These are phyloP conservation scores for Caenorhabditis auriculariae DNA, from an alignment of 2,888 invertebrate genomes.

Conservation along the genomic window DNA sequence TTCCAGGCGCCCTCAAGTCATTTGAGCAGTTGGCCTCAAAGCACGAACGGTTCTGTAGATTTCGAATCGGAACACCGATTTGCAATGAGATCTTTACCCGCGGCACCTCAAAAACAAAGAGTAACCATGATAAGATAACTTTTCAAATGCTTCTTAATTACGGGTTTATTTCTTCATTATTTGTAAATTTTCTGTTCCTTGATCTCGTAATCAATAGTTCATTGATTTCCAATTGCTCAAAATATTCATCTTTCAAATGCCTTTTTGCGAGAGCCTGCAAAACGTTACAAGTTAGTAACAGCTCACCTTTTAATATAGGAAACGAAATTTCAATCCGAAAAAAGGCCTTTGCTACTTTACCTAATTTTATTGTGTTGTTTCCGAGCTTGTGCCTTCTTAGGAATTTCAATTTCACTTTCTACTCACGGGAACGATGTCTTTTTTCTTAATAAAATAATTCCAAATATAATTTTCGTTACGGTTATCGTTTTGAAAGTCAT, in stretches of 20 bases:
- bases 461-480: background rate
- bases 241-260: background rate
- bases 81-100: conserved; percentile 46
- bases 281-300: too few relatives aligned
- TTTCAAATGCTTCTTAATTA: background rate
- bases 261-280: background rate
- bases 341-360: too few relatives aligned
- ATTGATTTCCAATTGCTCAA: background rate
- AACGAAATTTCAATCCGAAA: too few relatives aligned
- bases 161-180: background rate
- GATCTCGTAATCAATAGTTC: background rate
- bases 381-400: conserved; percentile 7
- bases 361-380: conserved; percentile 1
- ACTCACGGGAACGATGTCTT: background rate
- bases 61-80: conserved; percentile 40
- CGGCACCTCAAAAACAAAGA: conserved; percentile 20
- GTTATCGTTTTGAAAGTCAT: background rate
- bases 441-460: background rate
- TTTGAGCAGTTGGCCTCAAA: background rate
- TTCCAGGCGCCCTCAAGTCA: background rate
- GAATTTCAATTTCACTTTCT: background rate
- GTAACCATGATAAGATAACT: background rate
- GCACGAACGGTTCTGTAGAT: background rate
- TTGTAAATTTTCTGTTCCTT: background rate
- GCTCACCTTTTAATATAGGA: too few relatives aligned